Percentiles rank a stretch among this genome's conserved stretches.
These are phyloP conservation scores for Cosmia trapezina DNA, from an alignment of 2,888 invertebrate species.

Conservation along the genomic window DNA sequence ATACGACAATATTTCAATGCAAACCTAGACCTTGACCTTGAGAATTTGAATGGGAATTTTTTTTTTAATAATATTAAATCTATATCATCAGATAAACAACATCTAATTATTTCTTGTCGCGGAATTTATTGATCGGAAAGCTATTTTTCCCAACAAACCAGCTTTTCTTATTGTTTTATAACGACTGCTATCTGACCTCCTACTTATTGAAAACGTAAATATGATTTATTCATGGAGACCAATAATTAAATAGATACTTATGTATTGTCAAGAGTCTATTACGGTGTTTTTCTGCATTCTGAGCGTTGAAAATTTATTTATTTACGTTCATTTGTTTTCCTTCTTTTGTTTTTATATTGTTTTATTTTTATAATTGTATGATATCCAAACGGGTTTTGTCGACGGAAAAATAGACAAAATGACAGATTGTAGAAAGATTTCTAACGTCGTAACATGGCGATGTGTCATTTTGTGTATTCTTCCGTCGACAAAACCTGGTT, in stretches of 20 bases:
- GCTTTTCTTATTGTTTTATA: neutral
- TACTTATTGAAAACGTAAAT: conserved; percentile 12
- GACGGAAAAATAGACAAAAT: no score
- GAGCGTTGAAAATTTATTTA: conserved; percentile 13
- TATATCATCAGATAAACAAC: neutral
- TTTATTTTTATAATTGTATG: neutral
- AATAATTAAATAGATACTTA: conserved; percentile 40
- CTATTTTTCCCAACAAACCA: neutral
- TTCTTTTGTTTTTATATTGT: conserved; percentile 5
- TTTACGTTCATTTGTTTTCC: conserved; percentile 18
- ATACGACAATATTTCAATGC: no score
- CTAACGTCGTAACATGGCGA: no score
- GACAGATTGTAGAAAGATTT: no score
- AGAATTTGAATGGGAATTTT: neutral
- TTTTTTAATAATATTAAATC: neutral
- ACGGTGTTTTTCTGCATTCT: neutral
- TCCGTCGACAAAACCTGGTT: no score
- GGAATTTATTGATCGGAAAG: neutral
- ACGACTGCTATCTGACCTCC: conserved; percentile 8
- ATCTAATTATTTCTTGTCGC: neutral
- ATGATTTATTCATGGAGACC: conserved; percentile 49
- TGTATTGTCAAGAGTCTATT: conserved; percentile 31
- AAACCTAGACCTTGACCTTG: neutral
- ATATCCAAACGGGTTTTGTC: no score
- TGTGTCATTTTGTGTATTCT: no score